A percentile compares a stretch with the other conserved stretches of the same genome.
These are phyloP conservation scores for Luperina testacea DNA, from an alignment of 2,888 invertebrate genomes.

Conservation along the genomic window DNA sequence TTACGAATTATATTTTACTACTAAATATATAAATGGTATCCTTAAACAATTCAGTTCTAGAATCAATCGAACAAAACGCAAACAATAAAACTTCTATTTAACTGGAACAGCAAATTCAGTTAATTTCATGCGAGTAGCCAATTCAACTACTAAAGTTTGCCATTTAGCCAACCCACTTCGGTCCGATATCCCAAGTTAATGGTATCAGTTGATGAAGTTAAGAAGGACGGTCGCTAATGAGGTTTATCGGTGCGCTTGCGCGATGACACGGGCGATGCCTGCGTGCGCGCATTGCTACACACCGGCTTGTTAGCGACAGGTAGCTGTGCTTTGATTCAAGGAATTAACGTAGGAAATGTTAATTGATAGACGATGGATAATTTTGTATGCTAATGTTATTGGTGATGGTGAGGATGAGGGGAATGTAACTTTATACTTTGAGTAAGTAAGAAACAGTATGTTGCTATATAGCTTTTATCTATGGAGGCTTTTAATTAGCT, in stretches of 20 bases:
- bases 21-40: constrained; percentile 29
- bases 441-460: not conserved
- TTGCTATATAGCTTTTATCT: too few species aligned
- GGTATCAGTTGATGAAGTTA: constrained; percentile 83
- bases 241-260: constrained; percentile 80
- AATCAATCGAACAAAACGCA: constrained; percentile 25
- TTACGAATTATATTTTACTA: constrained; percentile 23
- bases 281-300: constrained; percentile 77
- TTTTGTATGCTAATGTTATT: constrained; percentile 57
- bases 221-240: constrained; percentile 84
- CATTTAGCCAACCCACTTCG: constrained; percentile 63
- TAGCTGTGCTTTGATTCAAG: constrained; percentile 67
- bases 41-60: constrained; percentile 14
- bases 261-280: constrained; percentile 86
- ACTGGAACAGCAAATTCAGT: constrained; percentile 33
- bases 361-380: constrained; percentile 64
- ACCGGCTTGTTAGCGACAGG: constrained; percentile 79
- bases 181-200: constrained; percentile 65
- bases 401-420: constrained; percentile 17
- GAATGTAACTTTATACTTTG: not conserved
- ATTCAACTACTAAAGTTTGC: constrained; percentile 51
- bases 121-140: constrained; percentile 39
- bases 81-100: constrained; percentile 51
- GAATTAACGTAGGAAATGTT: constrained; percentile 66
- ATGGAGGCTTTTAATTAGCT: not conserved